Evolutionary conservation across 2,797 vertebrate species (phyloP).

Genomic region (Rhadinocentrus ornatus): DNA sequence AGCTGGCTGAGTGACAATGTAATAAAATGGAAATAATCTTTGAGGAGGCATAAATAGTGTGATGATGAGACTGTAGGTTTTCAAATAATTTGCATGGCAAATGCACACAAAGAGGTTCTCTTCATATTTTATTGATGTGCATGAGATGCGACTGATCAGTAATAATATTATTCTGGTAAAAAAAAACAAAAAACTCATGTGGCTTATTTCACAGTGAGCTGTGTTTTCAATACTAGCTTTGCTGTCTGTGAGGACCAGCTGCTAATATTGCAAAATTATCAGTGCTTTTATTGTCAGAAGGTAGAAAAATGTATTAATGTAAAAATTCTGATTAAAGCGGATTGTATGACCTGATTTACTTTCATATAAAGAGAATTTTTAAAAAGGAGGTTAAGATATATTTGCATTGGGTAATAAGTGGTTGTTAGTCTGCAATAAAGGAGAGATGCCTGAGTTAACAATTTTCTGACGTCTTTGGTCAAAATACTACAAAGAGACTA

Average conservation of each 20-base stretch:
- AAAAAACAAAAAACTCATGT: neutral
- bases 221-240: neutral
- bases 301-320: neutral
- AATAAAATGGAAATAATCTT: slow-evolving; percentile 57
- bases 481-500: neutral
- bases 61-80: slow-evolving; percentile 28
- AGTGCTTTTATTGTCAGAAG: neutral
- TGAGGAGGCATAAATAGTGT: slow-evolving; percentile 10
- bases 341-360: neutral
- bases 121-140: slow-evolving; percentile 11
- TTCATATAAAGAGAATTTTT: neutral
- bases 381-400: too few species aligned
- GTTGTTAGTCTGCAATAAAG: neutral
- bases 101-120: neutral
- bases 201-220: slow-evolving; percentile 5
- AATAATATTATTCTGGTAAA: slow-evolving; percentile 15
- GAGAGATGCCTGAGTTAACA: neutral
- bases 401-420: neutral
- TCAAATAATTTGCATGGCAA: slow-evolving; percentile 16
- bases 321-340: neutral
- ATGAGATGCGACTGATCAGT: neutral
- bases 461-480: neutral
- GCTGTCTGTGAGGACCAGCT: neutral
- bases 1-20: slow-evolving; percentile 51
- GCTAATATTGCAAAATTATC: neutral